These are phyloP conservation scores for Agrotis puta DNA, from an alignment of 2,888 invertebrate species.

Conservation along the genomic window DNA sequence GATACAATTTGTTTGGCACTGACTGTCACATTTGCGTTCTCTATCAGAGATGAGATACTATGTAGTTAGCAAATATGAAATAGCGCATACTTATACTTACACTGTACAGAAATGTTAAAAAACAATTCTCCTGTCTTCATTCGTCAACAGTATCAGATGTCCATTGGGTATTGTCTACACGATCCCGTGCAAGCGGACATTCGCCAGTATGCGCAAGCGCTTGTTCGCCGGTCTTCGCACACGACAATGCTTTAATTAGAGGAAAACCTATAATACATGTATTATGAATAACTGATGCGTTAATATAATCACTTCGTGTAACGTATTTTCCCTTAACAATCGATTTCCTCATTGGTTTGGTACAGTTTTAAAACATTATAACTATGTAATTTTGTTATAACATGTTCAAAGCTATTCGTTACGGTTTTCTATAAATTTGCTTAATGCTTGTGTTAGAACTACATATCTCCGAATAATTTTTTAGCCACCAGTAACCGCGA, in stretches of 20 bases:
- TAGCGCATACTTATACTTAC: conserved; percentile 15
- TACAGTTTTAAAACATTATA: not conserved
- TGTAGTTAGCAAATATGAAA: conserved; percentile 25
- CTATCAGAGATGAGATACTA: conserved; percentile 3
- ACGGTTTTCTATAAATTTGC: not conserved
- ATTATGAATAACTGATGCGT: conserved; percentile 20
- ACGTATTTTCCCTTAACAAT: conserved; percentile 29
- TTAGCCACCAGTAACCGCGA: not conserved
- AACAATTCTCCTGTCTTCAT: conserved; percentile 61
- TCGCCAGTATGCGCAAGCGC: conserved; percentile 34
- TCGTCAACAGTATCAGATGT: conserved; percentile 64
- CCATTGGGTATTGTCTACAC: conserved; percentile 64
- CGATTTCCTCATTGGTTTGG: conserved; percentile 41
- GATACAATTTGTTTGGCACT: conserved; percentile 1
- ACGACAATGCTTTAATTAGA: conserved; percentile 32
- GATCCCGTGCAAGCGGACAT: conserved; percentile 60
- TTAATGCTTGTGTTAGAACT: not conserved
- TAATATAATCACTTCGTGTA: conserved; percentile 21
- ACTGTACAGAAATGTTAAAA: conserved; percentile 50
- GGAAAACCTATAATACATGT: conserved; percentile 47
- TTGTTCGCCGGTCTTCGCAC: conserved; percentile 21
- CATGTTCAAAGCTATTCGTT: not conserved
- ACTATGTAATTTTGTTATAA: not conserved
- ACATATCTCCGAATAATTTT: not conserved
- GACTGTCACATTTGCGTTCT: conserved; percentile 7